Evolutionary conservation across 2,113 vertebrate species (phyloP), one percentile per base, ranked within the genome.

Genomic region (Fregetta grallaria): DNA sequence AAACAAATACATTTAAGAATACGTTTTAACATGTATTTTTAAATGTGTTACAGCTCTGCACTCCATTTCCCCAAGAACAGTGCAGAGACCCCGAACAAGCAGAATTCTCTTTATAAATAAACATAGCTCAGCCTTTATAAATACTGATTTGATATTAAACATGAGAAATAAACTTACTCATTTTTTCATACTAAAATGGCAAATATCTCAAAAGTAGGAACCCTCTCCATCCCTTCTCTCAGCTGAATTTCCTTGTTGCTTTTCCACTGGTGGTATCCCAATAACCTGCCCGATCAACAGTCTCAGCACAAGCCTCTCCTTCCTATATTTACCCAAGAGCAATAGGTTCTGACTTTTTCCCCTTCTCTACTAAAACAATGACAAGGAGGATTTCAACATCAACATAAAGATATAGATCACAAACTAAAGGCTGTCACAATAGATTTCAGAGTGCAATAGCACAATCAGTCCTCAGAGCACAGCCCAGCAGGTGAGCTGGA

Each of bases 1-100:
- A 66, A n/a, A 47, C 6, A 49, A 84, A 52, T 14, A 49, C 12
- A 40, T 22, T 61, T 58, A 75, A 36, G 47, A 70, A 40, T 36
- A 36, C 30, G 13, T 38, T 81, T 73, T 6, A 42, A 67, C 77
- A 20, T 10, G 1, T 23, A 20, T 59, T 66, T 73, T 67, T 8
- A 52, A 45, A 26, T 5, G 2, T 13, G 7, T 42, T 71, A 27
- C 17, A 52, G 59, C 42, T 75, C 50, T 65, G 38, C 34, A 52
- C 16, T 56, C 11, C 16, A 11, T 44, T 66, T 17, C 10, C 20
- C 26, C 13, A 56, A 34, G 25, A 83, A 15, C 21, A 26, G 40
- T 0, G 0, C 40, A 71, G 45, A 70, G 67, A 65, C 42, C 17
- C 6, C 1, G 0, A 56, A 68, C 14, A 36, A n/a, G 10, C 11